Evolutionary conservation across 1,140 invertebrate species (phyloP).

Genomic region (Lysiphlebus fabarum): DNA sequence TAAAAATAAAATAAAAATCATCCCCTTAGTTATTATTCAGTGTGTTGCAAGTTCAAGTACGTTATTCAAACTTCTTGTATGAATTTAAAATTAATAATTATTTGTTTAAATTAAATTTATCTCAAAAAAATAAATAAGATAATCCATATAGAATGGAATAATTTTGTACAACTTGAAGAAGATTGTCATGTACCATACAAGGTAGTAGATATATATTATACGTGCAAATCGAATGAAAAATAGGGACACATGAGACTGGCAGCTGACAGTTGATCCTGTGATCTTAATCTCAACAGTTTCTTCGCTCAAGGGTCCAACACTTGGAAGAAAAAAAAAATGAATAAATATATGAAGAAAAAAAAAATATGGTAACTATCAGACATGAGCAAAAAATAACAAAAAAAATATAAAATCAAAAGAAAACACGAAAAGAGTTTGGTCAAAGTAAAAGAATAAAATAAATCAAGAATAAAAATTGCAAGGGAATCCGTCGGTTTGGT

Average conservation of each 20-base stretch:
- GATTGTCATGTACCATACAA: too few relatives aligned
- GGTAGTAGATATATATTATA: too few relatives aligned
- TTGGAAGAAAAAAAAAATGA: conserved; percentile 27
- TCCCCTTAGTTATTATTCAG: too few relatives aligned
- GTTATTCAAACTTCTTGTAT: too few relatives aligned
- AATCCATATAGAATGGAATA: conserved; percentile 21
- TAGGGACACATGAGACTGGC: conserved; percentile 21
- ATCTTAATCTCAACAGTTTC: conserved; percentile 32
- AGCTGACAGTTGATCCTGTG: conserved; percentile 29
- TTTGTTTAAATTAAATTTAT: too few relatives aligned
- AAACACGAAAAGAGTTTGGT: too few relatives aligned
- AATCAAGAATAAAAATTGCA: conserved; percentile 7
- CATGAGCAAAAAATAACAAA: background rate
- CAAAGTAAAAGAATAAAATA: too few relatives aligned
- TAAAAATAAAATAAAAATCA: too few relatives aligned
- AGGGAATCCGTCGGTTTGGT: conserved; percentile 14
- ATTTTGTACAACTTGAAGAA: background rate
- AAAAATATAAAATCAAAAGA: background rate
- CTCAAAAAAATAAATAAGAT: too few relatives aligned
- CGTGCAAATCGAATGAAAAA: too few relatives aligned
- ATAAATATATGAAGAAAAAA: conserved; percentile 1
- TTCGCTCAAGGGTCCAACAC: conserved; percentile 21
- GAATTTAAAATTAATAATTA: too few relatives aligned
- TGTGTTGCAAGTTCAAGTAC: too few relatives aligned
- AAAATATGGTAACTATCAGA: background rate